Conservation (phyloP, 2,888 invertebrate genomes). For the Actias luna region DNA sequence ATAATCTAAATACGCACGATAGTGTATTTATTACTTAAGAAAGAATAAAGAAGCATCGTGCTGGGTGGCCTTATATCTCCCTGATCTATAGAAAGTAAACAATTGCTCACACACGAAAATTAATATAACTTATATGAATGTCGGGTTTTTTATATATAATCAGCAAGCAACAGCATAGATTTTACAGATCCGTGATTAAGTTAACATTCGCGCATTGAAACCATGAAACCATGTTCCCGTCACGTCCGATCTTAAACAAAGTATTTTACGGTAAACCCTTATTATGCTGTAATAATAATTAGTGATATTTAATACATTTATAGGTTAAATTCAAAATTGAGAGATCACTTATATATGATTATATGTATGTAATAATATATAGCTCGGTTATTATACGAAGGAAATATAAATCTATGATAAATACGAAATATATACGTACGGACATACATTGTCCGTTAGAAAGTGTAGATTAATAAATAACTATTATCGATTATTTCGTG, state of each 20-base stretch:
- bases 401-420: not conserved
- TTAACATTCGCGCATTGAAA: too few species aligned
- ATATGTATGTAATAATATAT: not conserved
- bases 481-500: not conserved
- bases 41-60: too few species aligned
- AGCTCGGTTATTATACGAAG: not conserved
- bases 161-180: too few species aligned
- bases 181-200: too few species aligned
- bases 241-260: too few species aligned
- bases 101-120: not conserved
- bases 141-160: too few species aligned
- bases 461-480: too few species aligned
- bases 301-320: not conserved
- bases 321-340: not conserved
- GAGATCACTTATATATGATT: conserved; percentile 2
- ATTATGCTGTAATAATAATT: not conserved
- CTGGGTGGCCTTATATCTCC: too few species aligned
- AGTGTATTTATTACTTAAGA: too few species aligned
- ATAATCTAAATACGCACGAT: too few species aligned
- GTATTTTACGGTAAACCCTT: not conserved
- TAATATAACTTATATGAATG: not conserved
- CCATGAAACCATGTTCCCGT: too few species aligned
- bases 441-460: not conserved
- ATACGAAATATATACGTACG: not conserved
- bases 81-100: too few species aligned